A percentile compares a stretch with the other conserved stretches of the same genome.
These are phyloP conservation scores for Propithecus coquereli DNA, from an alignment of 2,113 vertebrate genomes.

Conservation along the genomic window DNA sequence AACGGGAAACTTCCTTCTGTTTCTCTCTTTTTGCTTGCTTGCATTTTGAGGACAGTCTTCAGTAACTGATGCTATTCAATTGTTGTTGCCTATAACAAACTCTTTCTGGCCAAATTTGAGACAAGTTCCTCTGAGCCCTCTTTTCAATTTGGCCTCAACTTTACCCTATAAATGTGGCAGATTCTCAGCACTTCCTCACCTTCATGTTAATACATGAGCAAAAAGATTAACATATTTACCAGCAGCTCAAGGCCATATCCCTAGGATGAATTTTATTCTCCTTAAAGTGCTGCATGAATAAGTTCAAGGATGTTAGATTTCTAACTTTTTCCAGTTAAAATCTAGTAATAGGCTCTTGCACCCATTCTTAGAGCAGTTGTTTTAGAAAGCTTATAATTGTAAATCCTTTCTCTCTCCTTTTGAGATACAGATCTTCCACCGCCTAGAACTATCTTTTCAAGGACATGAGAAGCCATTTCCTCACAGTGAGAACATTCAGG, in stretches of 20 bases:
- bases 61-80: background rate
- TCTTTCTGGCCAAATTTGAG: background rate
- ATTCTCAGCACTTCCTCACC: background rate
- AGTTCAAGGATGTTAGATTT: background rate
- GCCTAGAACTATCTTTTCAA: background rate
- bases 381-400: background rate
- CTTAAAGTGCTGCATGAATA: background rate
- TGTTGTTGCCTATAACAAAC: background rate
- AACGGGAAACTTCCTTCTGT: background rate
- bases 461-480: background rate
- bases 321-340: background rate
- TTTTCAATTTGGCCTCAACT: background rate
- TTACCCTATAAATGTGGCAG: background rate
- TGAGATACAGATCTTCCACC: background rate
- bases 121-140: background rate
- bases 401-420: background rate
- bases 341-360: background rate
- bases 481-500: background rate
- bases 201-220: rapidly evolving
- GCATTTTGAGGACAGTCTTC: background rate
- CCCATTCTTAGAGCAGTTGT: background rate
- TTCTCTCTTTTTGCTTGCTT: background rate
- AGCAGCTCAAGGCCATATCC: background rate
- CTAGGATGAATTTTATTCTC: background rate
- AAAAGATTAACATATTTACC: background rate